A percentile compares a stretch with the other conserved stretches of the same genome.
These are phyloP conservation scores for Pangasius mekongensis DNA, from an alignment of 2,797 vertebrate genomes.

Conservation along the genomic window DNA sequence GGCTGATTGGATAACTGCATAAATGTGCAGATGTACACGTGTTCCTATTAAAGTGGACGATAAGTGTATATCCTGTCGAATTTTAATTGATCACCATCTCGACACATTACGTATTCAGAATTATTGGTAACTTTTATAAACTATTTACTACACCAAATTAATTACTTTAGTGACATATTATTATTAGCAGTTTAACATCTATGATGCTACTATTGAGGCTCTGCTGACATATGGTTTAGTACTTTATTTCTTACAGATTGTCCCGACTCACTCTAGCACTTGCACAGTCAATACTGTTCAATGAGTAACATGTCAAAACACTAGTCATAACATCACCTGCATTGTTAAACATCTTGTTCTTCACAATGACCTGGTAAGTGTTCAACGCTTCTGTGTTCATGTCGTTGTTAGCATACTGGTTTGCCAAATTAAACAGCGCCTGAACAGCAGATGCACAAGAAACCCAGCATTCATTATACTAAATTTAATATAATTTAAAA, in stretches of 20 bases:
- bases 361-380: constrained; percentile 95
- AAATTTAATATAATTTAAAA: neutral
- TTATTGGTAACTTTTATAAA: neutral
- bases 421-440: constrained; percentile 96
- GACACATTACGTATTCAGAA: neutral
- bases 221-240: too few relatives aligned
- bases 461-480: neutral
- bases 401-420: constrained; percentile 93
- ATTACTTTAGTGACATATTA: neutral
- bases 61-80: neutral
- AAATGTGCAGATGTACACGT: too few relatives aligned
- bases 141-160: neutral
- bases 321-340: constrained; percentile 77
- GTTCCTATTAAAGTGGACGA: neutral
- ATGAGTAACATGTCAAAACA: neutral
- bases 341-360: constrained; percentile 95
- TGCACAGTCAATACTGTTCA: neutral
- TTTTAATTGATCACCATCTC: neutral
- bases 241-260: neutral
- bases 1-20: too few relatives aligned
- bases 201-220: neutral
- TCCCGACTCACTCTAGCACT: neutral
- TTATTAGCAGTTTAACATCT: neutral
- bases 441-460: constrained; percentile 61
- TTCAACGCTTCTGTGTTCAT: constrained; percentile 95